Percentiles rank a stretch among this genome's conserved stretches.
Conservation (phyloP, 2,113 vertebrate genomes). For the Paradisaea rubra region DNA sequence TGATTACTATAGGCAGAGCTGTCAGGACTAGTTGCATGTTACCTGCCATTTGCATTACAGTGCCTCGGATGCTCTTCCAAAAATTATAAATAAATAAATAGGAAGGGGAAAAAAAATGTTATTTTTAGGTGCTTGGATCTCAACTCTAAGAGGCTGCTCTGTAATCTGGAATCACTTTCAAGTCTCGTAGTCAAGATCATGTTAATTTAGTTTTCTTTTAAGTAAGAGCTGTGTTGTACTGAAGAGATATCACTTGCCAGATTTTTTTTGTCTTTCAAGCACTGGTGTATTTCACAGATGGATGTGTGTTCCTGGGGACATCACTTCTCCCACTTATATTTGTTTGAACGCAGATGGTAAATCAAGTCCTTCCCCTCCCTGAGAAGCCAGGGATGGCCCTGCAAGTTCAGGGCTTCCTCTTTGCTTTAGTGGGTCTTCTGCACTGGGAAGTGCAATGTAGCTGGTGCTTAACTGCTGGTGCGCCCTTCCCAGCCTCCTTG, state of each 20-base stretch:
- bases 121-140: not conserved
- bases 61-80: fast-evolving
- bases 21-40: not conserved
- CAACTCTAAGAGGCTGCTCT: not conserved
- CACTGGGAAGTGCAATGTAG: fast-evolving
- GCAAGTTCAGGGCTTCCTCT: not conserved
- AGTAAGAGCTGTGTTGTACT: not conserved
- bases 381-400: not conserved
- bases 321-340: not conserved
- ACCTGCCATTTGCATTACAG: not conserved
- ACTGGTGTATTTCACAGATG: not conserved
- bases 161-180: not conserved
- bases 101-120: not conserved
- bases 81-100: not conserved
- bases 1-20: not conserved
- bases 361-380: not conserved
- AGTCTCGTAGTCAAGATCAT: not conserved
- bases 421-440: not conserved
- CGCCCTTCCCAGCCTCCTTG: not conserved
- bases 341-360: not conserved
- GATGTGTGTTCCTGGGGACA: not conserved
- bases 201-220: not conserved
- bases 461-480: not conserved
- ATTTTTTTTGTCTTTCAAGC: not conserved
- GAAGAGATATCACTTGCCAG: not conserved